Evolutionary conservation across 1,140 invertebrate genomes (phyloP), one percentile per base, ranked within the genome.

Genomic region (Megathymus violae): DNA sequence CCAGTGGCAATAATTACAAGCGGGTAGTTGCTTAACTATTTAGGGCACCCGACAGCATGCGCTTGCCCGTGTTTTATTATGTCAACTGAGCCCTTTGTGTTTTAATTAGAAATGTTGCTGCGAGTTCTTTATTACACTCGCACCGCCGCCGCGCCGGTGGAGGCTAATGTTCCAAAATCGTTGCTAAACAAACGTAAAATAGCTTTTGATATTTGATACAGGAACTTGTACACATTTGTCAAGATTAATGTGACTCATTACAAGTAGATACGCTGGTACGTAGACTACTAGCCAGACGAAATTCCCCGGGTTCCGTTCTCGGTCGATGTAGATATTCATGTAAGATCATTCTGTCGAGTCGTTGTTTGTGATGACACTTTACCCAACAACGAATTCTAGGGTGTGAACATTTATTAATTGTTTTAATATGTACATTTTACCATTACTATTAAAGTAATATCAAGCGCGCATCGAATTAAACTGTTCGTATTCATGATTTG

Each of bases 11-110:
- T 81, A n/a, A n/a, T n/a, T n/a, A n/a, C n/a, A n/a, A n/a, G 61
- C 76, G 70, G 71, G 56, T 69, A 66, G 68, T 77, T 66, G 69
- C 76, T 76, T 74, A 78, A 85, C 82, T 85, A 82, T 85, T 82
- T 82, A 76, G 76, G 70, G 80, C 75, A 67, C 62, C 65, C 60
- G 69, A 56, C 67, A 48, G 56, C 48, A 65, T 73, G 59, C 61
- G 61, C 62, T 74, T 66, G 34, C 52, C 64, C 50, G 58, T 63
- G 75, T 85, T 80, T 83, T 85, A 82, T 85, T 82, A 58, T 78
- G 75, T 77, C 78, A 80, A 82, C 69, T 62, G 64, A 67, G 60
- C 70, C 69, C 74, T 79, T 86, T 84, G 80, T 82, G 79, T 82
- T 86, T 84, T 84, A 82, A 84, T 84, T 82, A 84, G 76, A 66